Evolutionary conservation across 2,888 invertebrate genomes (phyloP), one percentile per base, ranked within the genome.

Genomic region (Marasmarcha lunaedactyla): DNA sequence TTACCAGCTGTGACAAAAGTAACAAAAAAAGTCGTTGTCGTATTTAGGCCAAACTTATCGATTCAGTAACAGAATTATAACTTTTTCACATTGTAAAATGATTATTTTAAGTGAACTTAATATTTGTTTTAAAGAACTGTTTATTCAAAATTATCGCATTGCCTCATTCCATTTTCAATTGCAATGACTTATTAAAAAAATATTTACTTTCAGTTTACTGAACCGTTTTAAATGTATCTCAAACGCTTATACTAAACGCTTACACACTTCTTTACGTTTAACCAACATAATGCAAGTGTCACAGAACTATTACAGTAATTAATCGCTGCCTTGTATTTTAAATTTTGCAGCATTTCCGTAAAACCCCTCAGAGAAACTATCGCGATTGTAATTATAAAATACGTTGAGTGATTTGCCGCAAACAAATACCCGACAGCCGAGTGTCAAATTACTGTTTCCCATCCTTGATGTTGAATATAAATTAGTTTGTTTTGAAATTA

Each of bases 401-500:
- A 4, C 30, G 30, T 30, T 30, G 30, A 20, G 20, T 20, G 20
- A 30, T 30, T 30, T 30, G 30, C 11, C 2, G 30, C 30, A 30
- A 30, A 30, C 11, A 30, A 30, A 30, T 30, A 30, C 4, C 30
- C 11, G 30, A 30, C 30, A 11, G 6, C n/a, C 30, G 20, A 9
- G 30, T 30, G 30, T 30, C 30, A n/a, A 7, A n/a, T 30, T 11
- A 2, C 30, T 3, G n/a, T 3, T 2, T 9, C 30, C 30, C 30
- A 10, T 11, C 30, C 3, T 9, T 9, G 30, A 30, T 7, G 11
- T 10, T n/a, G 11, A 2, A 30, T 11, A 30, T 30, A 30, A 30
- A 30, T 30, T 30, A 30, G 30, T 30, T 30, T 30, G 30, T 30
- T 30, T 30, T 30, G 30, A 30, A 30, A 30, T 30, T 30, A 30